Evolutionary conservation across 2,797 vertebrate species (phyloP).

Genomic region (Gymnodraco acuticeps): DNA sequence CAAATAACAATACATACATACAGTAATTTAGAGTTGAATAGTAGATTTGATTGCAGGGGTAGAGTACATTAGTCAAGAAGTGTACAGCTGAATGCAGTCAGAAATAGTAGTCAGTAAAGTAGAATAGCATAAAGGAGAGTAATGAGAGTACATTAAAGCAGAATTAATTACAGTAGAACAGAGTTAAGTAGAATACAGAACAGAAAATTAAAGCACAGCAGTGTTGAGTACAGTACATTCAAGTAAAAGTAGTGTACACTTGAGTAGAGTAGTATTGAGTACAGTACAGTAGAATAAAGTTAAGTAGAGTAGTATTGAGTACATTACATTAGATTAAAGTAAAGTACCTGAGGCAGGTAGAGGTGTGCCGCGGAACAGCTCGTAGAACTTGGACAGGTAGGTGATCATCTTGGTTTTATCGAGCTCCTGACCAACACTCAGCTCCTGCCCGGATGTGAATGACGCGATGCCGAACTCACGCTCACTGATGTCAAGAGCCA

Average conservation of each 20-base stretch:
- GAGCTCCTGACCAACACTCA: constrained; percentile 83
- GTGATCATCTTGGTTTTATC: constrained; percentile 92
- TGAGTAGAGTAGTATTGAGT: background rate
- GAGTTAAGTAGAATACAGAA: background rate
- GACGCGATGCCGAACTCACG: constrained; percentile 92
- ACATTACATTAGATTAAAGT: background rate
- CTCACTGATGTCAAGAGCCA: constrained; percentile 93
- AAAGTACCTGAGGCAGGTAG: constrained; percentile 88
- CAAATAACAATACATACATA: background rate
- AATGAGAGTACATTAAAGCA: background rate
- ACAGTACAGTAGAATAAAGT: background rate
- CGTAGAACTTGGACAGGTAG: constrained; percentile 97
- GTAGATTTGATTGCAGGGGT: background rate
- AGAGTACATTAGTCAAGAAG: background rate
- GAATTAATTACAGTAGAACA: background rate
- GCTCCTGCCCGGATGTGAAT: constrained; percentile 88
- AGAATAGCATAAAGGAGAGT: too few species aligned
- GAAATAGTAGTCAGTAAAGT: too few species aligned
- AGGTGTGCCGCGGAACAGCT: constrained; percentile 93
- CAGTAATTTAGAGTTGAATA: background rate
- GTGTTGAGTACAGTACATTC: background rate
- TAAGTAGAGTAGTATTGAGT: fast-evolving
- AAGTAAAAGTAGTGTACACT: too few species aligned
- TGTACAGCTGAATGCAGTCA: fast-evolving
- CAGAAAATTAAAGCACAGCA: fast-evolving